Base-by-base conservation (phyloP, 1,140 invertebrate species). In the Hycleus cichorii region DNA sequence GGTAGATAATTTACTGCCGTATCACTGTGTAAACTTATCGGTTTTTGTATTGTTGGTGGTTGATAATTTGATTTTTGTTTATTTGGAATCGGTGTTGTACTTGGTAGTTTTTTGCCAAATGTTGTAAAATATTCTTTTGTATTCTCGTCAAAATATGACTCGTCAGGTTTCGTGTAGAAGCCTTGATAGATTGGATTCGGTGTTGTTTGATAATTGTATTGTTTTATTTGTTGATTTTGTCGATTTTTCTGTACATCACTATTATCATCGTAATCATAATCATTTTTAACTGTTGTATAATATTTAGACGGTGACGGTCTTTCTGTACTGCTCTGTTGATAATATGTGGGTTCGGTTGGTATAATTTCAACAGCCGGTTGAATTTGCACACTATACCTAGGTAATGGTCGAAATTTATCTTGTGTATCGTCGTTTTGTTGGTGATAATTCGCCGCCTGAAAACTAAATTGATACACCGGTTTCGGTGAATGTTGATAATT, bases 71-170 rank as follows among this genome's bases (percentile, higher is more conserved):
- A 18, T 39, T 56, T 43, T 45, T 57, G 32, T 38, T 58, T 51
- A 12, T 39, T 43, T 8, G 68, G 68, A 26, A 72, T 25, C 39
- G 78, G 81, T 48, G 70, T 82, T 24, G 77, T 87, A 58, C 55
- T 72, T 59, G 75, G 61, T 9, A 88, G 64, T 70, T 88, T 88
- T 64, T 87, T 83, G 0, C 87, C 87, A 60, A 88, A 89, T 57
- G 85, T 80, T 25, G 85, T 86, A 60, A 88, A 88, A 48, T 87
- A 88, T 60, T 87, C 86, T 65, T 85, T 87, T 2, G 86, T 88
- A 7, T 85, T 85, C 60, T 89, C 86, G 59, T 89, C 87, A 39
- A 88, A 74, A 27, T 84, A 77, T 39, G 78, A 77, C 58, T 85
- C 84, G 45, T 88, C 86, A 53, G 86, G 85, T 66, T 85, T 84